Base-by-base conservation (phyloP, 2,888 invertebrate species). In the Netelia fuscicornis region DNA sequence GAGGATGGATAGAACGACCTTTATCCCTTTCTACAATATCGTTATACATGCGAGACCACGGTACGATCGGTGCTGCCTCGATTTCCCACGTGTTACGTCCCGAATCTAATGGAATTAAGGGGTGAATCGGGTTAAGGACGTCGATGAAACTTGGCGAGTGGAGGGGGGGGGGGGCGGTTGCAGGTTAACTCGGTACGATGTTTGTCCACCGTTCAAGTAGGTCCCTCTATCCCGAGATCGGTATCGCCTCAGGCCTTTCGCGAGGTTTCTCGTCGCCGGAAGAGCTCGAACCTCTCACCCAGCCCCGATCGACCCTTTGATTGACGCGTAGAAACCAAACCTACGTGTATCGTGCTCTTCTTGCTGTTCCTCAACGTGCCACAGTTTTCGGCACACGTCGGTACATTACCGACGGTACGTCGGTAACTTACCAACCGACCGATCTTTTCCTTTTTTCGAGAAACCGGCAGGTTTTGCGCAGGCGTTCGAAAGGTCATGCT, bases 11-110 rank as follows among this genome's bases (percentile, higher is more conserved):
- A 37, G 37, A 37, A 37, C 37, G 37, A 37, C 37, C 8, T 37
- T 6, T 37, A 37, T 37, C 6, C 37, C 37, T 37, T 37, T 37
- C 37, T 37, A 37, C 37, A 37, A 37, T 37, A 37, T 37, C 37
- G 37, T 37, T 37, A 37, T 37, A 37, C 37, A 37, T 8, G 6
- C 37, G 37, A 37, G 37, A 6, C 37, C 8, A 37, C 6, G 37
- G 37, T 37, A 37, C 1, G 74, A 82, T 82, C 79, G 74, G 76
- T 68, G 86, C 84, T 75, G 62, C 75, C 78, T 85, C 86, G 87
- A 90, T 90, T 90, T 89, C 86, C 86, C 85, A 86, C 86, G 88
- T 88, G 89, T 89, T 90, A 87, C 87, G 87, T 88, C 79, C 67
- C 71, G 79, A 85, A 82, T 81, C 71, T 85, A 85, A 85, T 85